Evolutionary conservation across 1,140 invertebrate genomes (phyloP), one percentile per base, ranked within the genome.

Genomic region (Gonioctena quinquepunctata): DNA sequence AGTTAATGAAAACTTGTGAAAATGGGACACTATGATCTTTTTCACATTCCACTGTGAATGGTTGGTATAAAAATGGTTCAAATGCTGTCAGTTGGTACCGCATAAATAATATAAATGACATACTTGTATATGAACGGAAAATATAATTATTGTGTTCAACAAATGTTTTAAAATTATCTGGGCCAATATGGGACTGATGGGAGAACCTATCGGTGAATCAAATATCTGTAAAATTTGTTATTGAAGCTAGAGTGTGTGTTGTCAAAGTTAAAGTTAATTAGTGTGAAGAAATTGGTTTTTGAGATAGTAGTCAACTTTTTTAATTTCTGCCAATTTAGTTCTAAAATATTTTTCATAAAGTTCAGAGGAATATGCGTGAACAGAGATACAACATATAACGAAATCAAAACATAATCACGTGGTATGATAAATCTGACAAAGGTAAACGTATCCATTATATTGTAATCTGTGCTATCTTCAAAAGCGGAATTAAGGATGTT

Each of bases 111-210:
- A 28, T 71, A 64, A 48, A 68, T 66, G 6, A 71, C 66, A 48
- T 60, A 71, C 21, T 64, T 68, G 52, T 71, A 66, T 2, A 62
- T 13, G 59, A 71, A 71, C n/a, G 42, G 42, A n/a, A 61, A n/a
- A 2, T 7, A n/a, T 6, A 11, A 68, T 16, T 18, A 5, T 6
- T 2, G 2, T 54, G 18, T 71, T 22, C 25, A 18, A 64, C 18
- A 68, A 48, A 13, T 68, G 54, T 7, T 33, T 6, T 64, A 71
- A 67, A n/a, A 71, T 60, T 52, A 70, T 56, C 22, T 69, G 26
- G 3, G 50, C 22, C 11, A n/a, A 27, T 7, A 66, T 59, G 8
- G 62, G 63, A 1, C 59, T n/a, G 6, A 70, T 16, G 8, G 19
- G 28, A 28, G 48, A 52, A 3, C 67, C 59, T 60, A 69, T 69